A percentile compares a stretch with the other conserved stretches of the same genome.
Conservation (phyloP, 2,113 vertebrate genomes). For the Hyperopisus bebe region DNA sequence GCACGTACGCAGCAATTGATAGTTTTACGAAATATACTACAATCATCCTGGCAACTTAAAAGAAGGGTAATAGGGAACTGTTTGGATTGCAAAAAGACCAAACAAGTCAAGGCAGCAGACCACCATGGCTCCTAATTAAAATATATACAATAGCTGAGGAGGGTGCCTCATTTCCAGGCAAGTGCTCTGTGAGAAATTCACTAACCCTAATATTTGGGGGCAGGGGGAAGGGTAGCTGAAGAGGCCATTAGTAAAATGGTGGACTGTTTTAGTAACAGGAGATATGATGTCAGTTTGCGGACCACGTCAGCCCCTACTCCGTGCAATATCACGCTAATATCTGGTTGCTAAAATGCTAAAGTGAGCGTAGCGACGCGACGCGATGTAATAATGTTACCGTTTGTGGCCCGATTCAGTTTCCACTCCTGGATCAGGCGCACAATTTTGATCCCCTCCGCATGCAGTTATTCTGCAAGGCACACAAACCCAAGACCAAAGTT, state of each 20-base stretch:
- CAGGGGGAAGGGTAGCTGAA: background rate
- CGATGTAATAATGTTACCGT: background rate
- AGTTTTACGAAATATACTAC: background rate
- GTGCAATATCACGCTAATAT: background rate
- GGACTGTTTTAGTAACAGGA: background rate
- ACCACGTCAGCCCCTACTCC: background rate
- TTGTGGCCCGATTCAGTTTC: background rate
- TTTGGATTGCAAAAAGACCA: constrained; percentile 5
- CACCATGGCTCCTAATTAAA: constrained; percentile 20
- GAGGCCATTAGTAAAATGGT: constrained; percentile 10
- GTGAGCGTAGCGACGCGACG: background rate
- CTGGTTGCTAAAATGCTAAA: background rate
- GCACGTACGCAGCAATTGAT: background rate
- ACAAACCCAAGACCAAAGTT: background rate
- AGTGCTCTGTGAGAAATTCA: background rate
- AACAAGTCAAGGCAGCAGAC: background rate
- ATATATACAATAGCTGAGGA: constrained; percentile 2
- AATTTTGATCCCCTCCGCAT: background rate
- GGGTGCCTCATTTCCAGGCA: background rate
- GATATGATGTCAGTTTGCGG: background rate
- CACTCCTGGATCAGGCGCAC: background rate
- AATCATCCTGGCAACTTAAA: constrained; percentile 1
- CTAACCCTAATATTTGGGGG: constrained; percentile 21
- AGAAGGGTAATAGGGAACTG: background rate
- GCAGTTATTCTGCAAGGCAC: background rate